These are phyloP conservation scores for Colossoma macropomum DNA, from an alignment of 2,113 vertebrate genomes.

Conservation along the genomic window DNA sequence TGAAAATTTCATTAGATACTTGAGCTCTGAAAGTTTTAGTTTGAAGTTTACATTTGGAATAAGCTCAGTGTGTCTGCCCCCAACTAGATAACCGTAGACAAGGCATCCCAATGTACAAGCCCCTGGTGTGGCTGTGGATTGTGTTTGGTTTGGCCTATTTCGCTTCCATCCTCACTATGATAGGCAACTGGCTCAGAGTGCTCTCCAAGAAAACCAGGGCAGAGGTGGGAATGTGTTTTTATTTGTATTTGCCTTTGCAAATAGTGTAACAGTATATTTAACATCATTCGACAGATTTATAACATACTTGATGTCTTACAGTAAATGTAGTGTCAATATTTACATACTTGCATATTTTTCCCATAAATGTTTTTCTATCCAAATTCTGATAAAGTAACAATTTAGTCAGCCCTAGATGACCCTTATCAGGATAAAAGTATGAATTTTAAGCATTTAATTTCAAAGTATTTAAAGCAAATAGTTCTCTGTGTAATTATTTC, in stretches of 20 bases:
- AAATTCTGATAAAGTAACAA: neutral
- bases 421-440: neutral
- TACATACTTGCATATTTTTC: neutral
- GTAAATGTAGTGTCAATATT: neutral
- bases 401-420: neutral
- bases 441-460: neutral
- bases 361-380: neutral
- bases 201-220: conserved; percentile 87
- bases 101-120: conserved; percentile 79
- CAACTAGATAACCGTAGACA: conserved; percentile 64
- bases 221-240: conserved; percentile 76
- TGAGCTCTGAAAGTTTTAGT: neutral
- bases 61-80: neutral
- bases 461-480: neutral
- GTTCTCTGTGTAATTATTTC: neutral
- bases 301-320: neutral
- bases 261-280: neutral
- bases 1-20: conserved; percentile 5
- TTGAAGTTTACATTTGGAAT: neutral
- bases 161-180: conserved; percentile 92
- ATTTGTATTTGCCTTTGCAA: neutral
- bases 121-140: conserved; percentile 90
- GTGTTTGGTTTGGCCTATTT: conserved; percentile 91
- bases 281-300: neutral
- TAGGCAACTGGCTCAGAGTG: conserved; percentile 88